A percentile compares a stretch with the other conserved stretches of the same genome.
These are phyloP conservation scores for Echeneis naucrates DNA, from an alignment of 2,797 vertebrate genomes.

Conservation along the genomic window DNA sequence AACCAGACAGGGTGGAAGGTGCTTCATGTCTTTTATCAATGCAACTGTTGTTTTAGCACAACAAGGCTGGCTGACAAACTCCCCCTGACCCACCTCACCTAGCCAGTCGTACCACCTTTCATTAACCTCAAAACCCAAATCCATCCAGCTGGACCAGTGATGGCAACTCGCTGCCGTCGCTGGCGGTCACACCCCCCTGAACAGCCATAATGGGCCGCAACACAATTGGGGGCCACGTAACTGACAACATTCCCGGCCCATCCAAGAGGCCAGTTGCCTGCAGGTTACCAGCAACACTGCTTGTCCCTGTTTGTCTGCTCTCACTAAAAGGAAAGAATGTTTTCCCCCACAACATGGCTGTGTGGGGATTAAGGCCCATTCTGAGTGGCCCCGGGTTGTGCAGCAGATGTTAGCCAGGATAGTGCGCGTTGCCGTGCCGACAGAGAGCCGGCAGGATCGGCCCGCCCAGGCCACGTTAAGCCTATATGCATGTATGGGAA, in stretches of 20 bases:
- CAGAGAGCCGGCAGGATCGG: slow-evolving; percentile 72
- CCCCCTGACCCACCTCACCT: slow-evolving; percentile 43
- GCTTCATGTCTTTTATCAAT: slow-evolving; percentile 45
- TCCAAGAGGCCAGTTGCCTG: slow-evolving; percentile 75
- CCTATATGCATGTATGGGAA: slow-evolving; percentile 69
- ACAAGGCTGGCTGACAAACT: slow-evolving; percentile 53
- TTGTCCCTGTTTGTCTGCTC: slow-evolving; percentile 76
- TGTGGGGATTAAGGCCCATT: slow-evolving; percentile 83
- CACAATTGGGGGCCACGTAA: slow-evolving; percentile 64
- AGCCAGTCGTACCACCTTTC: slow-evolving; percentile 72
- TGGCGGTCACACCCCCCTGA: slow-evolving; percentile 83
- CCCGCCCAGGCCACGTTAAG: slow-evolving; percentile 72
- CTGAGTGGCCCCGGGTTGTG: slow-evolving; percentile 78
- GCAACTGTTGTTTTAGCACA: slow-evolving; percentile 65
- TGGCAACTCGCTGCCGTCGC: slow-evolving; percentile 67
- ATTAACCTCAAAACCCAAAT: slow-evolving; percentile 83
- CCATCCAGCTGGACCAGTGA: slow-evolving; percentile 82
- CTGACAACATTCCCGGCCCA: slow-evolving; percentile 67
- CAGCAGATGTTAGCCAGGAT: slow-evolving; percentile 85
- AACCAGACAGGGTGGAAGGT: slow-evolving; percentile 35
- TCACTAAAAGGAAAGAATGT: slow-evolving; percentile 77
- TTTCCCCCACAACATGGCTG: slow-evolving; percentile 76
- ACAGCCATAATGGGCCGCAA: slow-evolving; percentile 77
- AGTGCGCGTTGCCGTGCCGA: slow-evolving; percentile 81
- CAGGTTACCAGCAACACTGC: slow-evolving; percentile 73